Evolutionary conservation across 2,113 vertebrate genomes (phyloP).

Genomic region (Pao palembangensis): DNA sequence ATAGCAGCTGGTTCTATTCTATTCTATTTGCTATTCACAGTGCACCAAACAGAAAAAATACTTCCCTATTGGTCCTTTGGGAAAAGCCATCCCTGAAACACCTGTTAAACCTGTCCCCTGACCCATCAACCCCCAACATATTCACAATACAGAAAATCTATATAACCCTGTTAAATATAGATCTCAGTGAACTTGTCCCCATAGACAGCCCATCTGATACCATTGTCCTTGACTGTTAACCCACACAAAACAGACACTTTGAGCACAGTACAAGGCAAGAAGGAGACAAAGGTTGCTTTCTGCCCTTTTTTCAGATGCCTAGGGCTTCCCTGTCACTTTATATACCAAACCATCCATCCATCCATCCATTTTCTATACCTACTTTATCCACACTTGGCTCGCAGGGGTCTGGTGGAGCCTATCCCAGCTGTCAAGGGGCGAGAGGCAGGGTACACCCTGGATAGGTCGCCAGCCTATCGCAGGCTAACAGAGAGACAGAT

Average conservation of each 20-base stretch:
- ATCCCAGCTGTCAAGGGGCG: no score
- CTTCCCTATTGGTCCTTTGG: conserved; percentile 30
- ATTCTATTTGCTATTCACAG: conserved; percentile 20
- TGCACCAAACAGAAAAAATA: neutral
- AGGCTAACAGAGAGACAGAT: no score
- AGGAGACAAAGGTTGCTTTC: conserved; percentile 41
- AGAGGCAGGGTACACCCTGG: no score
- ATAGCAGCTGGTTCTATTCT: neutral
- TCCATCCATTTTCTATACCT: no score
- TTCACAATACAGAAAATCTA: conserved; percentile 34
- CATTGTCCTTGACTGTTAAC: conserved; percentile 41
- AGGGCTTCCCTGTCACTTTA: conserved; percentile 33
- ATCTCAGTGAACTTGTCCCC: conserved; percentile 29
- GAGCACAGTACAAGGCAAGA: conserved; percentile 27
- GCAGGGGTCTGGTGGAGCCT: no score
- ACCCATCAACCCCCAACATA: conserved; percentile 12
- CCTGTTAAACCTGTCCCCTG: conserved; percentile 46
- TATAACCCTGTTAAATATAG: conserved; percentile 43
- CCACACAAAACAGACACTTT: conserved; percentile 34
- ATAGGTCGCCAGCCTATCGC: no score
- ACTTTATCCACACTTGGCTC: no score
- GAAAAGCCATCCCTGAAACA: conserved; percentile 21
- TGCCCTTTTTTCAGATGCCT: conserved; percentile 39
- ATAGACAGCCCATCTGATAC: conserved; percentile 39
- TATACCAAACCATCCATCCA: conserved; percentile 2